A percentile compares a stretch with the other conserved stretches of the same genome.
These are phyloP conservation scores for Cichladusa arquata DNA, from an alignment of 2,113 vertebrate species.

Conservation along the genomic window DNA sequence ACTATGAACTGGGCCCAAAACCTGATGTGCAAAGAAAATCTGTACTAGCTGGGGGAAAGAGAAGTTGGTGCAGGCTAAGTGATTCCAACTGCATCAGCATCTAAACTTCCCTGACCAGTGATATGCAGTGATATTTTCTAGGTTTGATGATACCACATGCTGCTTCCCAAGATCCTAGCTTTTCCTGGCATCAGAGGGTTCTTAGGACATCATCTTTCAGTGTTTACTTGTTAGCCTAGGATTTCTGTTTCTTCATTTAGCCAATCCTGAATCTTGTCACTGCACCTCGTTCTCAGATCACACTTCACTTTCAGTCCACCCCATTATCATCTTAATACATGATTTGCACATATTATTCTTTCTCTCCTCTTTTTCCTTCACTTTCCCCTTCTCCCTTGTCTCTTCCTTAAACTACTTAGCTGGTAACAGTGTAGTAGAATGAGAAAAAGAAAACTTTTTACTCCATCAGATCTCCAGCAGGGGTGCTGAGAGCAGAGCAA, in stretches of 20 bases:
- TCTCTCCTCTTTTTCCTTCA: background rate
- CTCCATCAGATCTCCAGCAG: slow-evolving; percentile 55
- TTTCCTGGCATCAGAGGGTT: background rate
- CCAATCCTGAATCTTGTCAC: background rate
- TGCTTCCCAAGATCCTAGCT: background rate
- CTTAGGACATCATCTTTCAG: background rate
- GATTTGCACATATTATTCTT: background rate
- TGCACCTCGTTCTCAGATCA: background rate
- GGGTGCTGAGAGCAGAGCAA: slow-evolving; percentile 57
- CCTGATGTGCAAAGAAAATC: background rate
- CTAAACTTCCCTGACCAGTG: background rate
- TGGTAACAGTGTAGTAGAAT: background rate
- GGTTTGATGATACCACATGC: background rate
- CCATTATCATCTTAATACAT: background rate
- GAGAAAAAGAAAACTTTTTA: slow-evolving; percentile 20
- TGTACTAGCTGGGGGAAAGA: background rate
- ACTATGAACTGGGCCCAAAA: background rate
- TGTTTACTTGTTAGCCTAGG: background rate
- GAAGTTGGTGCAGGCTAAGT: background rate
- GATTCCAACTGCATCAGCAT: background rate
- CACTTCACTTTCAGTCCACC: background rate
- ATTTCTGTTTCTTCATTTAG: background rate
- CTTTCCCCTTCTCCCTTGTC: background rate
- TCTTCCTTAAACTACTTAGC: slow-evolving; percentile 3
- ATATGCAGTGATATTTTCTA: background rate